These are phyloP conservation scores for Mus caroli DNA, from an alignment of 2,797 vertebrate genomes.

Conservation along the genomic window DNA sequence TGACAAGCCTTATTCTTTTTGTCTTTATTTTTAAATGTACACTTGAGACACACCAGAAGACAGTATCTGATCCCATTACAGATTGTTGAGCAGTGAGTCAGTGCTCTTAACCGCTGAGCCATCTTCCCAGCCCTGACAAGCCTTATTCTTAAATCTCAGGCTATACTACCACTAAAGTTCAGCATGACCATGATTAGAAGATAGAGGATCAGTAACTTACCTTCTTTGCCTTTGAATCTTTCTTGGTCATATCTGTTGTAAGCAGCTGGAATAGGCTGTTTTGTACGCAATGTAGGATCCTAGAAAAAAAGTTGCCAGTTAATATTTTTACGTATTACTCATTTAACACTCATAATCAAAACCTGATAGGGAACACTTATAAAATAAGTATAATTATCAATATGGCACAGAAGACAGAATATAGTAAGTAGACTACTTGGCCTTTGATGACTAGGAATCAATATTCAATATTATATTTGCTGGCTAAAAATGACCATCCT, in stretches of 20 bases:
- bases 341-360: conserved; percentile 35
- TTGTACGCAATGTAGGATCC: conserved; percentile 97
- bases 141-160: not conserved
- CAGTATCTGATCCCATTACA: not conserved
- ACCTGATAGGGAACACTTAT: not conserved
- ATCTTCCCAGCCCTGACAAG: not conserved
- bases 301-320: conserved; percentile 81
- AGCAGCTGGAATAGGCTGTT: conserved; percentile 97
- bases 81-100: not conserved
- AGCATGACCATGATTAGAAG: not conserved
- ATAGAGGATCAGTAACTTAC: conserved; percentile 86
- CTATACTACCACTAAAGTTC: not conserved
- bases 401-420: not conserved
- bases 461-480: not conserved
- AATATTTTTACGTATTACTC: conserved; percentile 9
- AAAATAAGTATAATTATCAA: not conserved
- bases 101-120: not conserved
- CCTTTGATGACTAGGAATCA: not conserved
- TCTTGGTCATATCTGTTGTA: conserved; percentile 99
- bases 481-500: not conserved
- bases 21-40: not conserved
- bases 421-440: not conserved
- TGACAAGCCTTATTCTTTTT: not conserved
- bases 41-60: not conserved
- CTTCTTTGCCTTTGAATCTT: conserved; percentile 99